Evolutionary conservation across 2,797 vertebrate species (phyloP).

Genomic region (Scolopax bukidnonensis): DNA sequence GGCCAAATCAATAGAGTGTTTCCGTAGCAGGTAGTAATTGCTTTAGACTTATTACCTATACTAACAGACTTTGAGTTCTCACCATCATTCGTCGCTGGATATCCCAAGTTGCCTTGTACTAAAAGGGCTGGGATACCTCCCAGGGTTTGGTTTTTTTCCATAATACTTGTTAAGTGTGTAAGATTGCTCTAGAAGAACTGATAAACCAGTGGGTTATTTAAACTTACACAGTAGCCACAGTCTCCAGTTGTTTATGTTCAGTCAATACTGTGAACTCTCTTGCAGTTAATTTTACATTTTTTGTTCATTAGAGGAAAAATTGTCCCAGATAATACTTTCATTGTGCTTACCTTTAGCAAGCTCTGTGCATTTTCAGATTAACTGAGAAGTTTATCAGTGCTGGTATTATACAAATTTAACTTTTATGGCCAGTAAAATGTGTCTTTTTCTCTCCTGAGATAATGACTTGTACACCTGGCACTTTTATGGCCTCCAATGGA

Average conservation of each 20-base stretch:
- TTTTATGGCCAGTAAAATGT: constrained; percentile 30
- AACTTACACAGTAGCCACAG: not conserved
- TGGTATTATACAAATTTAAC: not conserved
- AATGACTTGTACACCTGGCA: constrained; percentile 26
- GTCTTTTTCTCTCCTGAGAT: constrained; percentile 15
- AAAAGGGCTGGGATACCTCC: not conserved
- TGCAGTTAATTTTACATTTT: not conserved
- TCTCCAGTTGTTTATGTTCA: not conserved
- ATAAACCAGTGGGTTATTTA: not conserved
- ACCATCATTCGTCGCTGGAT: constrained; percentile 32
- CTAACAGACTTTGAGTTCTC: constrained; percentile 34
- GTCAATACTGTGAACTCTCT: not conserved
- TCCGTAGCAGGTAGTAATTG: constrained; percentile 61
- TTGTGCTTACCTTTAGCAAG: constrained; percentile 15
- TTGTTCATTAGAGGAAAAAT: not conserved
- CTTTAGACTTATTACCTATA: constrained; percentile 48
- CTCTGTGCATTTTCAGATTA: constrained; percentile 7
- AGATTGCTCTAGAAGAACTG: not conserved
- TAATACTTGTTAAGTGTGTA: not conserved
- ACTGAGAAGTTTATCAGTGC: constrained; percentile 10
- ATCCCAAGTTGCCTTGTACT: not conserved
- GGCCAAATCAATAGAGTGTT: constrained; percentile 58
- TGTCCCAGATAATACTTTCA: not conserved
- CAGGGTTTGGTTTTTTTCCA: not conserved
- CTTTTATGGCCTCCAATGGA: not conserved